These are phyloP conservation scores for Actinemys pallida DNA, from an alignment of 2,113 vertebrate genomes.

Conservation along the genomic window DNA sequence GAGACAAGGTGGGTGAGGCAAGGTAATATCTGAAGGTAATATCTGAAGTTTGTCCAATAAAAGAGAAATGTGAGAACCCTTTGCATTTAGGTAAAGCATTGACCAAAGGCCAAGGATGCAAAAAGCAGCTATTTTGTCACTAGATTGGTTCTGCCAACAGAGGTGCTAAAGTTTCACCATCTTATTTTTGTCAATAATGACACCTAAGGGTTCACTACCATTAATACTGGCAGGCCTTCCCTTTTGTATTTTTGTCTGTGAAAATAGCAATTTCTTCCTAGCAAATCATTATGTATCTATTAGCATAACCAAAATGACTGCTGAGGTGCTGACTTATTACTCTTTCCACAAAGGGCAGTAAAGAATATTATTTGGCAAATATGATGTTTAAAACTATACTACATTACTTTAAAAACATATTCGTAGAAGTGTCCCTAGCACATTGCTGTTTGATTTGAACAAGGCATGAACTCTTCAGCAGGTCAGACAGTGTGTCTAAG, in stretches of 20 bases:
- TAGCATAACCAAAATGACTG: slow-evolving; percentile 16
- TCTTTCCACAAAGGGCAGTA: neutral
- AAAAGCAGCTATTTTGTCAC: neutral
- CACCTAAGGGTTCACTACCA: neutral
- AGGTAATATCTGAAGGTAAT: neutral
- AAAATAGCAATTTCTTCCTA: slow-evolving; percentile 30
- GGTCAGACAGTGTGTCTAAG: neutral
- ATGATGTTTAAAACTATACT: slow-evolving; percentile 11
- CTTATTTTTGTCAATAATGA: neutral
- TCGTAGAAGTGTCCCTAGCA: neutral
- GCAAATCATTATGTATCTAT: slow-evolving; percentile 12
- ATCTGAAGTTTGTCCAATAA: neutral
- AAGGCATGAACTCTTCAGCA: neutral
- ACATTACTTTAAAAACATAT: neutral
- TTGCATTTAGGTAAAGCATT: neutral
- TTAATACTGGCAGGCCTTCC: neutral
- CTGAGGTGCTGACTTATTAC: neutral
- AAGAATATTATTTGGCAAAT: neutral
- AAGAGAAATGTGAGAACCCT: neutral
- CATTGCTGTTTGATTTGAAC: neutral
- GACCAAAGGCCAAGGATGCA: neutral
- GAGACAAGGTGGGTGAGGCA: neutral
- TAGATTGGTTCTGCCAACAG: neutral
- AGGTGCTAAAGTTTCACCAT: neutral
- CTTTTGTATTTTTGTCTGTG: neutral